These are phyloP conservation scores for Papilio machaon DNA, from an alignment of 1,140 invertebrate genomes.

Conservation along the genomic window DNA sequence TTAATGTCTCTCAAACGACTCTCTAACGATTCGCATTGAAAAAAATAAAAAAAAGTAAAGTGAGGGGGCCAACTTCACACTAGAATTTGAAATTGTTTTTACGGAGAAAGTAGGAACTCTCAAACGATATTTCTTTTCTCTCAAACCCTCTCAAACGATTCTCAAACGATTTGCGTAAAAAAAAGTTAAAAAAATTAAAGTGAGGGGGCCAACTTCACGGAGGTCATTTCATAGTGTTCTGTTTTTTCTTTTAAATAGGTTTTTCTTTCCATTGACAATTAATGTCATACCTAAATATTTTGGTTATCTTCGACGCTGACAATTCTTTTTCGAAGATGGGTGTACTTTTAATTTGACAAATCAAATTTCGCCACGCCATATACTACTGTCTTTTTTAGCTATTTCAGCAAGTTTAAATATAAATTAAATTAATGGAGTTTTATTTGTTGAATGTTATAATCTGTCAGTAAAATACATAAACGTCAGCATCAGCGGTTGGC, in stretches of 20 bases:
- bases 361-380: background rate
- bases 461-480: slow-evolving; percentile 35
- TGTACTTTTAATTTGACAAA: slow-evolving; percentile 5
- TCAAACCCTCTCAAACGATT: no score
- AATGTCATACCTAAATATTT: background rate
- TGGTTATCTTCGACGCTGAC: background rate
- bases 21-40: no score
- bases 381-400: background rate
- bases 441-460: background rate
- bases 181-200: no score
- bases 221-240: background rate
- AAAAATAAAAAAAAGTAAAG: no score
- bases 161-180: no score
- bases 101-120: no score
- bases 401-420: background rate
- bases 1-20: no score
- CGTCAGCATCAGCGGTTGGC: slow-evolving; percentile 48
- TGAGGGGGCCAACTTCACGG: no score
- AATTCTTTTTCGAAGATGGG: background rate
- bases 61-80: no score
- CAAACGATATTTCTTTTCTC: no score
- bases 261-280: background rate
- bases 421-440: background rate
- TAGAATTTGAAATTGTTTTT: no score
- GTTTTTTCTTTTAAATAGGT: background rate